Base-by-base conservation (phyloP, 2,888 invertebrate genomes). In the Lepidonotus clava region DNA sequence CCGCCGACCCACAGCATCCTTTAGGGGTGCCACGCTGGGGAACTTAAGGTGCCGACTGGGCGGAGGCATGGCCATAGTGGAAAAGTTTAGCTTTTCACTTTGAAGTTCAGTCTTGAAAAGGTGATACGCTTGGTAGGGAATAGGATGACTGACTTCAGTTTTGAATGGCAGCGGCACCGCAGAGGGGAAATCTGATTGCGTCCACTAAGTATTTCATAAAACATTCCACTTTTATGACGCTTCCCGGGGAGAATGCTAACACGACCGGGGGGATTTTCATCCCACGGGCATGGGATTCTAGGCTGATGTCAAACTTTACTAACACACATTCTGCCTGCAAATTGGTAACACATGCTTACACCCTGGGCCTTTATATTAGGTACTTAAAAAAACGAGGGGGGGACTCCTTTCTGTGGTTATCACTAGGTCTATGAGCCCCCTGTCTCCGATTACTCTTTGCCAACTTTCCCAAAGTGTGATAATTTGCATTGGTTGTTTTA, bases 281-380 rank as follows among this genome's bases (percentile, higher is more conserved):
- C 76, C 38, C 38, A 24, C 11, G 76, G 38, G 76, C 14, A 76
- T 1, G 21, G 38, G 38, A 40, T 76, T 76, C 34, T 76, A 40
- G 38, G 76, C n/a, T 76, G 76, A 76, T 76, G 76, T 76, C 76
- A 76, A 76, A 76, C 76, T 76, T 76, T 76, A 76, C 76, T 76
- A 76, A 40, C 76, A 40, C 76, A 76, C 76, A 76, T 76, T 76
- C 76, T 76, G 36, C 34, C 76, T 40, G 76, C 76, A 76, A 76
- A 76, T 76, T 76, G 76, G 76, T 38, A 76, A 76, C 76, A 76
- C 76, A 76, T 76, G 76, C 76, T 38, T 40, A 76, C 76, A 76
- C 38, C 18, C 18, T 24, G n/a, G 41, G 76, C 36, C 76, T 76
- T 76, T 76, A 76, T 76, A 61, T 24, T 28, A 28, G 61, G 61